Base-by-base conservation (phyloP, 2,113 vertebrate genomes). In the Rattus rattus region DNA sequence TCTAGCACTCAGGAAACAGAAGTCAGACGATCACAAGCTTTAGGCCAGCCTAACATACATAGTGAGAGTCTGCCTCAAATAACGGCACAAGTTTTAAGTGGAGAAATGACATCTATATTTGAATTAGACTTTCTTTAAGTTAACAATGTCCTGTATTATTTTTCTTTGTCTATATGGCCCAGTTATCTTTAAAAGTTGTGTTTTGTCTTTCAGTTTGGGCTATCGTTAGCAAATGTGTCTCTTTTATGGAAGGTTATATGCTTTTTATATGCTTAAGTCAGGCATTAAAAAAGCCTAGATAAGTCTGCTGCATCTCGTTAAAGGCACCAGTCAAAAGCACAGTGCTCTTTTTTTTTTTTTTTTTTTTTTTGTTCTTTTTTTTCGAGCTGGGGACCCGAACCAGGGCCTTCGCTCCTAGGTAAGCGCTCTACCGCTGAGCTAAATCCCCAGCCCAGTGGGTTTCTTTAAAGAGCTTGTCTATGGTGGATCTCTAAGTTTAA, bases 101-200 rank as follows among this genome's bases (percentile, higher is more conserved):
- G 88, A 63, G 2, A 92, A 80, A 61, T 85, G 47, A 47, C 2
- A 88, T 2, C 36, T 80, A 26, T 43, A 24, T 95, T 88, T 92
- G 47, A 97, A 85, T 92, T 69, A 67, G 84, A 70, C 33, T 87
- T 83, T 83, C 33, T 87, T 83, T 83, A 85, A 80, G 56, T 22
- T 90, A 94, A 54, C 90, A 94, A 83, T 81, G 33, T 67, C 92
- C 56, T 88, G 70, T 12, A 47, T 90, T 94, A n/a, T 77, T 93
- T 91, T 92, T 72, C 72, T 94, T 90, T 92, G 77, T 95, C 49
- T 91, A 6, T 95, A 0, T 92, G 13, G 36, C 39, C 33, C 49
- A 88, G 43, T 86, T 96, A 52, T 56, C 54, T 59, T 94, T 93
- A 91, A 87, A 93, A 28, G 76, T 61, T 90, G 5, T 43, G 4